phyloP scores from a whole-genome alignment of 2,113 vertebrate genomes.

The Himantopus leucocephalus region DNA sequence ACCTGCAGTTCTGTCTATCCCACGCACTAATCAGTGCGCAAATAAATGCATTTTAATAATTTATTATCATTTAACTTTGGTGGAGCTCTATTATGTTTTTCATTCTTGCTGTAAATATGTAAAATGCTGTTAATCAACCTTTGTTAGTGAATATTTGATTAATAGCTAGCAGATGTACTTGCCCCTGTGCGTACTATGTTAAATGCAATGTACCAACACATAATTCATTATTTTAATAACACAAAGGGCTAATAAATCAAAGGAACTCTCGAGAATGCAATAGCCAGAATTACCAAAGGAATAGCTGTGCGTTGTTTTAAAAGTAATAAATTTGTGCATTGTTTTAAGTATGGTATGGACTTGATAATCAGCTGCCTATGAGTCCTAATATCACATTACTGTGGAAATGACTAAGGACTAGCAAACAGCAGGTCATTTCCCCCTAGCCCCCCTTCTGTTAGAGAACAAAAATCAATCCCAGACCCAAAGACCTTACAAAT shows the following conservation, averaged over 20 bases:
- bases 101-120: conserved; percentile 60
- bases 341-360: not conserved
- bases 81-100: conserved; percentile 60
- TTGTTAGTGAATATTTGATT: conserved; percentile 68
- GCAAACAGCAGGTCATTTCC: not conserved
- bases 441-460: not conserved
- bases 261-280: conserved; percentile 13
- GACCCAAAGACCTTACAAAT: not conserved
- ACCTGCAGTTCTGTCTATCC: not conserved
- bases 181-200: not conserved
- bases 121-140: conserved; percentile 66
- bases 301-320: not conserved
- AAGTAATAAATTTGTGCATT: not conserved
- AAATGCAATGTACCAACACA: conserved; percentile 18
- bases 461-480: not conserved
- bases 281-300: not conserved
- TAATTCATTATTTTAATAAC: conserved; percentile 63
- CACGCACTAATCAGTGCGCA: not conserved
- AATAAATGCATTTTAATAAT: conserved; percentile 56
- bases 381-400: not conserved
- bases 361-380: not conserved
- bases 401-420: not conserved
- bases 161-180: conserved; percentile 63
- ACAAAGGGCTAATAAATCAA: conserved; percentile 54
- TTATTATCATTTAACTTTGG: conserved; percentile 40